phyloP scores from a whole-genome alignment of 2,113 vertebrate species.

The Empidonax traillii region DNA sequence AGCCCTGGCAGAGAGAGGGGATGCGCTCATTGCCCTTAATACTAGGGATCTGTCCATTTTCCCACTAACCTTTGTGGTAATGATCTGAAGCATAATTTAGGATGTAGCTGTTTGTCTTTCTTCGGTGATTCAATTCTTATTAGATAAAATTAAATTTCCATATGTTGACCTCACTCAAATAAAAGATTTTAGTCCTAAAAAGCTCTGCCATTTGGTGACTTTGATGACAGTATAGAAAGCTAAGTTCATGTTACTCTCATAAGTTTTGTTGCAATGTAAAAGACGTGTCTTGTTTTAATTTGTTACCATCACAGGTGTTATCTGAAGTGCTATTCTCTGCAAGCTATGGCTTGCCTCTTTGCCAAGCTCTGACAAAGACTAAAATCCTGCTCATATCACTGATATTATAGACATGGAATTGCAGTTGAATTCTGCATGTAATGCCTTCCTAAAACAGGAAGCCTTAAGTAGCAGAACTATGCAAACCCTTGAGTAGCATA shows the following conservation, averaged over 20 bases:
- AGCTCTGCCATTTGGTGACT: neutral
- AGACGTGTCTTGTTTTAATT: neutral
- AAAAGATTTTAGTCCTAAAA: neutral
- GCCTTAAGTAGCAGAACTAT: neutral
- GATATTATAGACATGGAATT: neutral
- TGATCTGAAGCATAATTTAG: neutral
- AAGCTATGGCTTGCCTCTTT: neutral
- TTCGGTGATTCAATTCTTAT: neutral
- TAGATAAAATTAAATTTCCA: neutral
- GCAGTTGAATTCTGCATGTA: neutral
- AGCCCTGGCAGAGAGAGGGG: neutral
- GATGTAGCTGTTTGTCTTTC: neutral
- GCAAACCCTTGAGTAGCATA: neutral
- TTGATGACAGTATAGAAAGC: neutral
- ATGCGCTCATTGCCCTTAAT: neutral
- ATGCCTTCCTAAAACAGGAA: neutral
- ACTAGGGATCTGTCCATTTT: neutral
- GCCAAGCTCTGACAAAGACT: neutral
- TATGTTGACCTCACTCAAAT: neutral
- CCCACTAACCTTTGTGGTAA: neutral
- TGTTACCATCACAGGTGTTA: neutral
- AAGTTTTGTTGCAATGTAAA: neutral
- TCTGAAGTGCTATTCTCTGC: neutral
- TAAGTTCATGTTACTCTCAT: neutral
- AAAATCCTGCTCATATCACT: neutral